These are phyloP conservation scores for Leptinotarsa rubiginosa DNA, from an alignment of 2,888 invertebrate genomes.

Conservation along the genomic window DNA sequence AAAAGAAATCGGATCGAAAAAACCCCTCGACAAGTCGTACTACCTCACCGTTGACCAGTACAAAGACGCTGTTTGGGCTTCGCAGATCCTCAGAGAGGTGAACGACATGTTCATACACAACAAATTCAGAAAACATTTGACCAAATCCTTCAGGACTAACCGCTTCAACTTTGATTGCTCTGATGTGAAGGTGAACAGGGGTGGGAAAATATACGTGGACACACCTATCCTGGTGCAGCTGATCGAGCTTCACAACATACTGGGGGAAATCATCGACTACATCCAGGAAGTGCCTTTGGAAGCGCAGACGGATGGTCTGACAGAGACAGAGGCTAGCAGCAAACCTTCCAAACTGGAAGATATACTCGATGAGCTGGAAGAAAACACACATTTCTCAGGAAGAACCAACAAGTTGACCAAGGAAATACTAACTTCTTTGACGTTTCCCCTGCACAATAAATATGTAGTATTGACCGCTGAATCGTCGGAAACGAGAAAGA, in stretches of 20 bases:
- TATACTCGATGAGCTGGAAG: slow-evolving; percentile 1
- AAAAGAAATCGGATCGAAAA: slow-evolving; percentile 19
- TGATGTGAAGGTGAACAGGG: slow-evolving; percentile 41
- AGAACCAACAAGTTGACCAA: slow-evolving; percentile 28
- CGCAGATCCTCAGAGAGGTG: slow-evolving; percentile 42
- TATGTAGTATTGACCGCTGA: slow-evolving; percentile 42
- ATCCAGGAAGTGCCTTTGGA: slow-evolving; percentile 29
- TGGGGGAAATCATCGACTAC: slow-evolving; percentile 45
- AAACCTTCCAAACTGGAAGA: slow-evolving; percentile 9
- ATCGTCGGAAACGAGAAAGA: neutral
- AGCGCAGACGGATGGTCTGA: neutral
- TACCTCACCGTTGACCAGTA: slow-evolving; percentile 46
- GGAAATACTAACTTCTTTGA: slow-evolving; percentile 33
- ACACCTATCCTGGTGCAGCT: slow-evolving; percentile 47
- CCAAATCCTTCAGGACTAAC: slow-evolving; percentile 27
- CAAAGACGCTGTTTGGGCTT: slow-evolving; percentile 45
- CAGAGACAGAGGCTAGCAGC: neutral
- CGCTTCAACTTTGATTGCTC: slow-evolving; percentile 41
- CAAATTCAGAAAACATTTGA: slow-evolving; percentile 31
- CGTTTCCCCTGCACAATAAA: slow-evolving; percentile 33
- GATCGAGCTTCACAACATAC: slow-evolving; percentile 46
- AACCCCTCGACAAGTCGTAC: slow-evolving; percentile 27
- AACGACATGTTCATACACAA: slow-evolving; percentile 26
- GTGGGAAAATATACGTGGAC: slow-evolving; percentile 46
- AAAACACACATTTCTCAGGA: slow-evolving; percentile 4